These are phyloP conservation scores for Hypselothyrea guttata DNA, from an alignment of 2,888 invertebrate species.

Conservation along the genomic window DNA sequence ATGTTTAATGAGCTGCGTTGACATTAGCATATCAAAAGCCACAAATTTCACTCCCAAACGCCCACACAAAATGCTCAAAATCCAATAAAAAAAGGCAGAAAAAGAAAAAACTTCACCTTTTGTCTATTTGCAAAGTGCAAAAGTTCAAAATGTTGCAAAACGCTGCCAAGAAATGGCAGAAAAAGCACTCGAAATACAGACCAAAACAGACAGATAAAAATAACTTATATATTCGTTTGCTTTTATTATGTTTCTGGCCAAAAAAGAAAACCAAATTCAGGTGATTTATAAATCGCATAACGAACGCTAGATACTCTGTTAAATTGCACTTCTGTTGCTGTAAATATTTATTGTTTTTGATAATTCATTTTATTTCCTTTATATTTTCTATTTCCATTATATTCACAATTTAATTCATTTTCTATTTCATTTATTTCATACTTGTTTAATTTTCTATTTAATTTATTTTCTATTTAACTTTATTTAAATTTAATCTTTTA, in stretches of 20 bases:
- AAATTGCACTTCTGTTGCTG: no score
- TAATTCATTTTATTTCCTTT: no score
- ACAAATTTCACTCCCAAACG: conserved; percentile 1
- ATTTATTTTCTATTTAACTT: no score
- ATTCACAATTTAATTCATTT: no score
- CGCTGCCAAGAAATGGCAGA: conserved; percentile 49
- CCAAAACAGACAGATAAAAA: conserved; percentile 40
- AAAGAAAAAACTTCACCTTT: conserved; percentile 41
- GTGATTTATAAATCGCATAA: no score
- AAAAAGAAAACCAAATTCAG: no score
- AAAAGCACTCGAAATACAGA: conserved; percentile 14
- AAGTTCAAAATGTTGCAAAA: conserved; percentile 62
- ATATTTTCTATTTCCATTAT: no score
- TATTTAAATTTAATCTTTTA: no score
- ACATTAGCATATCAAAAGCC: conserved; percentile 46
- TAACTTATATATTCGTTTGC: conserved; percentile 54
- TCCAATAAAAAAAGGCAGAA: not conserved
- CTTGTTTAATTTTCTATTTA: no score
- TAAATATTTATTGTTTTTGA: no score
- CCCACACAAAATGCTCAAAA: conserved; percentile 1
- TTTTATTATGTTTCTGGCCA: conserved; percentile 46
- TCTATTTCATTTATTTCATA: no score
- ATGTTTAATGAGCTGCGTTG: conserved; percentile 34
- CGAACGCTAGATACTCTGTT: no score
- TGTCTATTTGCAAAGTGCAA: conserved; percentile 66